Evolutionary conservation across 2,113 vertebrate genomes (phyloP), one percentile per base, ranked within the genome.

Genomic region (Sphyrna mokarran): DNA sequence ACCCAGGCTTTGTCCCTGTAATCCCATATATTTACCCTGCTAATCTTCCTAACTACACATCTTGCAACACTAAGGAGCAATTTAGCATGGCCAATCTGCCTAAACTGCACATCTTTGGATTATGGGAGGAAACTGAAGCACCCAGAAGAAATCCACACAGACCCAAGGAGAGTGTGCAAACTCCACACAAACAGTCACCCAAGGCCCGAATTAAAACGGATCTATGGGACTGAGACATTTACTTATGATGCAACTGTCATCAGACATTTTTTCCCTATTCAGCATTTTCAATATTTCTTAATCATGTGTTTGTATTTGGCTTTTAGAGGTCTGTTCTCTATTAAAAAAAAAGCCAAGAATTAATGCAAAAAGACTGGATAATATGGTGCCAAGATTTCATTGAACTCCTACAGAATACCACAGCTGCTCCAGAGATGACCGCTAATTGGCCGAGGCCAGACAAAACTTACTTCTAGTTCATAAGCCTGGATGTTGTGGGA

Each of bases 371-470:
- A 8, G 61, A 37, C 61, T 66, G 5, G 89, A 93, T 40, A 40
- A 37, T 68, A 66, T 14, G 16, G 61, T 93, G 89, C 61, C 89
- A 93, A 66, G 18, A 22, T 93, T 93, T 68, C 89, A 37, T 61
- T 40, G 89, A 16, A 66, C 89, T 93, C 61, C 89, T 37, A 37
- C 89, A 93, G 61, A 37, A 93, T 93, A 93, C 33, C 33, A 93
- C 89, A 93, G 89, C 61, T 93, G 89, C 58, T 68, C n/a, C 58
- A 66, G 61, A 93, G 61, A 9, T 61, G n/a, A 68, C 61, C 40
- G 63, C 89, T 66, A 93, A 93, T 68, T 68, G 61, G 89, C 89
- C 89, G 68, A 93, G 61, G 20, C n/a, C 89, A 68, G 14, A 93
- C 16, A 93, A 37, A 66, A 37, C 8, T 93, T 14, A 93, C 18